Base-by-base conservation (phyloP, 2,888 invertebrate species). In the Caenorhabditis macrosperma region DNA sequence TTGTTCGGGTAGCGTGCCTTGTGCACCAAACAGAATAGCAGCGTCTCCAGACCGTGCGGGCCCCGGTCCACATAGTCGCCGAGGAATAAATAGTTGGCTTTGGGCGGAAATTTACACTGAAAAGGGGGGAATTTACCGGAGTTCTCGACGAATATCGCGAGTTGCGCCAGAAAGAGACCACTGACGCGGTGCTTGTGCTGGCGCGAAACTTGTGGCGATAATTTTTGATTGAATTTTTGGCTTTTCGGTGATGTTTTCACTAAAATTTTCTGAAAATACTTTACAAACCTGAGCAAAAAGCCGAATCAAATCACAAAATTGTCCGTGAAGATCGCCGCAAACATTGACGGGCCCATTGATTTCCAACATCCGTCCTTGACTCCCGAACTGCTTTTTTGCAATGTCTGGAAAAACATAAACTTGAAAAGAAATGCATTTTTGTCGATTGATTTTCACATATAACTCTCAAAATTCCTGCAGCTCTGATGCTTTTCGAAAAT, bases 51-150 rank as follows among this genome's bases (percentile, higher is more conserved):
- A 63, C 76, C 80, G 38, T 81, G 81, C 30, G 46, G 59, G 5
- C 86, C 85, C 22, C 86, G 72, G 57, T 86, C 84, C 26, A 86
- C 85, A 59, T 86, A 85, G 60, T 86, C 85, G 12, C 85, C 86
- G 20, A 87, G 84, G 64, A 87, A 87, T 20, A 87, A 64, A 44
- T 86, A 87, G 71, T 86, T 87, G 12, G 80, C 55, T 0, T 64
- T 48, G 15, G 87, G 86, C 24, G 87, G 87, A 50, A 83, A 87
- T n/a, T 86, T 86, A 28, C 81, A 59, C 78, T 78, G 67, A 54
- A 67, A 33, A n/a, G n/a, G n/a, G n/a, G n/a, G n/a, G n/a, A n/a
- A n/a, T n/a, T n/a, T n/a, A n/a, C n/a, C n/a, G n/a, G n/a, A n/a
- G n/a, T n/a, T n/a, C n/a, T n/a, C n/a, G n/a, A n/a, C n/a, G n/a